Evolutionary conservation across 1,140 invertebrate genomes (phyloP), one percentile per base, ranked within the genome.

Genomic region (Neodiprion fabricii): DNA sequence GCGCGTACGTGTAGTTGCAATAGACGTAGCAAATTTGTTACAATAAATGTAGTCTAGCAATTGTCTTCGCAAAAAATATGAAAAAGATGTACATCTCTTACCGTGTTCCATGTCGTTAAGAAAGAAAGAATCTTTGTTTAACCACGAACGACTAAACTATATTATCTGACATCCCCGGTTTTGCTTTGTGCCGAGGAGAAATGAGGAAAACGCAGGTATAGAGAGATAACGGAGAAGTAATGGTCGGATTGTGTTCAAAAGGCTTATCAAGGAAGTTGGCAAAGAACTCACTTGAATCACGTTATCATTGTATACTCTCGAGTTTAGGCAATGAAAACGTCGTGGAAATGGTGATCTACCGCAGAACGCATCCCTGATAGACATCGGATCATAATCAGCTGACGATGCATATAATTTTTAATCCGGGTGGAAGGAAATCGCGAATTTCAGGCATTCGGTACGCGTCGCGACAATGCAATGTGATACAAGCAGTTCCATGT

Each of bases 231-330:
- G 21, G 40, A 69, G 40, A 23, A 69, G 12, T 21, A 23, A 69
- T 47, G 67, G 67, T 61, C n/a, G 9, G 67, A 69, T 69, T 69
- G 14, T 47, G 67, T 23, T 69, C 67, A 69, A 69, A 21, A 47
- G 67, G 67, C 7, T 69, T 69, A 69, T 69, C 67, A 47, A 69
- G 67, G 40, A 9, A 69, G 11, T 69, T 69, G 67, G 67, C 67
- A 69, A 69, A 47, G 67, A 69, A 69, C 67, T 23, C 40, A 12
- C 67, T 21, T 21, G 67, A 69, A 69, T 61, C 53, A 61, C 9
- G 53, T 61, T 61, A 61, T 61, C 53, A 17, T 61, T 61, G 53
- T 61, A 9, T 61, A 61, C n/a, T 61, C 11, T 61, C 53, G 53
- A 12, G 8, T 61, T 61, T 61, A 4, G 53, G 53, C 53, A 61